These are phyloP conservation scores for Nephila pilipes DNA, from an alignment of 1,140 invertebrate species.

Conservation along the genomic window DNA sequence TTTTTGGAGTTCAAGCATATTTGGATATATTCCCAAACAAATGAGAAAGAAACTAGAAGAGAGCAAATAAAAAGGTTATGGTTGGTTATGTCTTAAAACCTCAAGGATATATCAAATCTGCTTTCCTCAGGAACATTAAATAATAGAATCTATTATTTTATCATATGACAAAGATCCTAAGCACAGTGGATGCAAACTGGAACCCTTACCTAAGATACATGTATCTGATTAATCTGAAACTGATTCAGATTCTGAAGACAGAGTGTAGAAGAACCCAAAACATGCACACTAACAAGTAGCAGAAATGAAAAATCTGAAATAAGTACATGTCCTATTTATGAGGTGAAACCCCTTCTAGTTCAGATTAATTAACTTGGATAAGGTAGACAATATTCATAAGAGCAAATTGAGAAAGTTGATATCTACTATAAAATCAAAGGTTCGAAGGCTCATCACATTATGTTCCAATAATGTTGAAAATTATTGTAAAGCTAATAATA, in stretches of 20 bases:
- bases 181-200: neutral
- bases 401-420: neutral
- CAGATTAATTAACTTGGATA: neutral
- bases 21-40: neutral
- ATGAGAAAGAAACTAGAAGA: neutral
- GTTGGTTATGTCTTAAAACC: constrained; percentile 24
- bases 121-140: neutral
- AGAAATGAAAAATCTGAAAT: too few relatives aligned
- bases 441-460: neutral
- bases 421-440: neutral
- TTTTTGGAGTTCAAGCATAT: neutral
- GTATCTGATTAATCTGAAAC: neutral
- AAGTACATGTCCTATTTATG: neutral
- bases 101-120: constrained; percentile 27
- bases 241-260: neutral
- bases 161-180: neutral
- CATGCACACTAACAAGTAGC: neutral
- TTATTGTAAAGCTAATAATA: neutral
- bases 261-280: too few relatives aligned
- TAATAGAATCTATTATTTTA: constrained; percentile 24
- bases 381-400: neutral
- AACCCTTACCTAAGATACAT: neutral
- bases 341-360: neutral
- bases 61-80: constrained; percentile 9
- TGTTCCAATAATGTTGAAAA: neutral